Percentiles rank a stretch among this genome's conserved stretches.
These are phyloP conservation scores for Silurus aristotelis DNA, from an alignment of 2,797 vertebrate genomes.

Conservation along the genomic window DNA sequence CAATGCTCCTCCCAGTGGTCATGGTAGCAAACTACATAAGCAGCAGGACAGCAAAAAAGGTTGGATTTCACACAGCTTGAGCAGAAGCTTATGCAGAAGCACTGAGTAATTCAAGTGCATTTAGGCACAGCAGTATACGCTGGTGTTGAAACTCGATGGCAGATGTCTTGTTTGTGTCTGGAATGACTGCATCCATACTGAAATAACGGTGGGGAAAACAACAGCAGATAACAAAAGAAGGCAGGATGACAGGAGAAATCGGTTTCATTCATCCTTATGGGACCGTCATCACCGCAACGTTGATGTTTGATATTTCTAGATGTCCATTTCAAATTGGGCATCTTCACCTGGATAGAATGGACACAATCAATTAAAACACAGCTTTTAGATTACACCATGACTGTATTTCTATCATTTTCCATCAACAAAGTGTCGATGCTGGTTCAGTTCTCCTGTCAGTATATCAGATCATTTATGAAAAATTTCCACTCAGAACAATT, in stretches of 20 bases:
- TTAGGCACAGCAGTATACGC: conserved; percentile 48
- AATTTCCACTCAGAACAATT: not conserved
- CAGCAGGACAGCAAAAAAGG: conserved; percentile 24
- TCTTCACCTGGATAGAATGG: conserved; percentile 67
- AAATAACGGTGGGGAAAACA: not conserved
- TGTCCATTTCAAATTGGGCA: conserved; percentile 79
- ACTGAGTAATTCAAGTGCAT: conserved; percentile 12
- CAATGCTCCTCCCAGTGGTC: conserved; percentile 35
- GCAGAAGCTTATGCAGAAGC: conserved; percentile 7
- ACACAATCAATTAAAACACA: not conserved
- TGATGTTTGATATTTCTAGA: conserved; percentile 61
- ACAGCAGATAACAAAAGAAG: conserved; percentile 20
- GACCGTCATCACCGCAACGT: conserved; percentile 27
- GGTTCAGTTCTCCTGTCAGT: not conserved
- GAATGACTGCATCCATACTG: conserved; percentile 43
- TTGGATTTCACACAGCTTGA: conserved; percentile 19
- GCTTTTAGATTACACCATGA: too few species aligned
- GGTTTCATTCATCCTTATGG: conserved; percentile 36
- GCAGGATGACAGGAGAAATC: conserved; percentile 39
- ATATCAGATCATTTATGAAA: not conserved
- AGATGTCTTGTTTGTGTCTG: conserved; percentile 49
- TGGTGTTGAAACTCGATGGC: conserved; percentile 36
- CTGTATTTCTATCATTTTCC: too few species aligned
- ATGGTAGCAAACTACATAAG: conserved; percentile 39
- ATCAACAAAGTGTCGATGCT: not conserved